Conservation (phyloP, 2,888 invertebrate species). For the Coelogynopora nodosa region DNA sequence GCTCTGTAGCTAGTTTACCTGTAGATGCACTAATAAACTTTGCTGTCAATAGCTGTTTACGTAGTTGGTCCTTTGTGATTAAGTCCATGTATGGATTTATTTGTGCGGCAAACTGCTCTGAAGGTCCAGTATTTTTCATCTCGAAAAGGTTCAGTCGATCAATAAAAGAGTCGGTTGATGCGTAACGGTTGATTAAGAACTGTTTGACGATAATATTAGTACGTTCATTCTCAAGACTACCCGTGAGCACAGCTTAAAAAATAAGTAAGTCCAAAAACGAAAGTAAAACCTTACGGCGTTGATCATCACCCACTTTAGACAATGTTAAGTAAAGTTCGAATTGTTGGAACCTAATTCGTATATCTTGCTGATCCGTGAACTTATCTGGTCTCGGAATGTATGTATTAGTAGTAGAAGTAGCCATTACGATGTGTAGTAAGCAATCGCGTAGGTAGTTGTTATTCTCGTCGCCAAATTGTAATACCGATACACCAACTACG, state of each 20-base stretch:
- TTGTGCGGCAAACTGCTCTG: background rate
- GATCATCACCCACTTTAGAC: background rate
- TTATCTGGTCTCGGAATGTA: background rate
- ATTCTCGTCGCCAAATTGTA: background rate
- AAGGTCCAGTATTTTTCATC: constrained; percentile 22
- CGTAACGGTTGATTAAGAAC: constrained; percentile 4
- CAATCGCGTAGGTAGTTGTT: background rate
- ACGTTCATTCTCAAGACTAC: background rate
- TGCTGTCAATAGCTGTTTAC: constrained; percentile 22
- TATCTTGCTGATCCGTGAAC: background rate
- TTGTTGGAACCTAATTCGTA: background rate
- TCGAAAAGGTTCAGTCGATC: constrained; percentile 24
- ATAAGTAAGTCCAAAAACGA: constrained; percentile 10
- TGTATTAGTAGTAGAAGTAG: background rate
- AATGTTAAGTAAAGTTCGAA: background rate
- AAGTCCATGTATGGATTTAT: constrained; percentile 24
- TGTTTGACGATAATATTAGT: constrained; percentile 28
- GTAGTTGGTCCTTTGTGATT: background rate
- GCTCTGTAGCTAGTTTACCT: constrained; percentile 14
- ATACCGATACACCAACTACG: too few species aligned
- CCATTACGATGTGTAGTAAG: background rate
- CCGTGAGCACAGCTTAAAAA: constrained; percentile 12
- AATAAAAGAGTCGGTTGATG: constrained; percentile 7
- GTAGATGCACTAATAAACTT: constrained; percentile 3
- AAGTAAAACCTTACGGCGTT: constrained; percentile 10